Conservation (phyloP, 2,888 invertebrate genomes). For the Platypus cylindrus region DNA sequence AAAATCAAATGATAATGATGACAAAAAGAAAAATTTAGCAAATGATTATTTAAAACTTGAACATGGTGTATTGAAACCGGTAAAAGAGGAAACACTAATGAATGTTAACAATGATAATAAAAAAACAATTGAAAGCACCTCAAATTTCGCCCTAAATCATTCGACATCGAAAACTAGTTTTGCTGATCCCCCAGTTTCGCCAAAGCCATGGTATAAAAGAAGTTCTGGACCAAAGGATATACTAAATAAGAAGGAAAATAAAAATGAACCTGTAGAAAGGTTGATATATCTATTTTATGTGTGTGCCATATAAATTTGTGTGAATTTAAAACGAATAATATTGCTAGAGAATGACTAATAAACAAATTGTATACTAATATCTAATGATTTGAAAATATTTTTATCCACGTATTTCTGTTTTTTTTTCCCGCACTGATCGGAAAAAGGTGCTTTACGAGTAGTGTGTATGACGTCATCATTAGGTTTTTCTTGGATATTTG, state of each 20-base stretch:
- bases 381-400: no score
- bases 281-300: conserved; percentile 2
- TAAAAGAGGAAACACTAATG: conserved; percentile 27
- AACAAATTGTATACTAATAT: no score
- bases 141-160: conserved; percentile 16
- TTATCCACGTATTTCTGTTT: no score
- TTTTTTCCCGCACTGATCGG: no score
- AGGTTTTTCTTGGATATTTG: no score
- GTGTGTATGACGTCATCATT: no score
- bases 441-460: no score
- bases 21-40: conserved; percentile 24
- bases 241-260: conserved; percentile 24
- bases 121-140: conserved; percentile 1
- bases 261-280: conserved; percentile 14
- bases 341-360: no score
- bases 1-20: conserved; percentile 3
- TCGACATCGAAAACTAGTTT: conserved; percentile 24
- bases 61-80: conserved; percentile 36
- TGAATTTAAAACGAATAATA: no score
- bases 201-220: conserved; percentile 56
- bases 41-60: conserved; percentile 39
- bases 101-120: conserved; percentile 8
- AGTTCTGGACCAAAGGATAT: conserved; percentile 32
- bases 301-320: no score
- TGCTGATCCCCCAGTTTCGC: conserved; percentile 36